Evolutionary conservation across 1,140 invertebrate genomes (phyloP).

Genomic region (Zaprionus camerounensis): DNA sequence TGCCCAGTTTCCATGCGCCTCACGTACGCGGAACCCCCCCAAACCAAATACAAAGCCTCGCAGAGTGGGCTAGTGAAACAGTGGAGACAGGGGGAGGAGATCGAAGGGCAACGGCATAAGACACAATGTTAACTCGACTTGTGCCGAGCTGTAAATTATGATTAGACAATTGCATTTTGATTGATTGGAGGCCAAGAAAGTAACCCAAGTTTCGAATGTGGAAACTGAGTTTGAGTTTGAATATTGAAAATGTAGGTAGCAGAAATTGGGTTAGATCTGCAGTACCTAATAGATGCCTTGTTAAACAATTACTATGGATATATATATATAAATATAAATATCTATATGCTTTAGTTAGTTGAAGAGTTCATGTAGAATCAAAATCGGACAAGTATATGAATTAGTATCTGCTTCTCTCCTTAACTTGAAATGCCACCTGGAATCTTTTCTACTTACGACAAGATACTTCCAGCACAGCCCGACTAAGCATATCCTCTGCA

Average conservation of each 20-base stretch:
- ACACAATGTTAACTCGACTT: slow-evolving; percentile 2
- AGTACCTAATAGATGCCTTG: too few species aligned
- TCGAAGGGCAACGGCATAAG: background rate
- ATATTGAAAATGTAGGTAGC: background rate
- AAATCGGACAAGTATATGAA: background rate
- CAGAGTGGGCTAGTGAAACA: background rate
- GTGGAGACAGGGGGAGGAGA: background rate
- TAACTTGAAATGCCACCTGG: too few species aligned
- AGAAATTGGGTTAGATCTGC: too few species aligned
- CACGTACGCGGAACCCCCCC: slow-evolving; percentile 56
- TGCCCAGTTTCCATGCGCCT: slow-evolving; percentile 63
- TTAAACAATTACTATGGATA: background rate
- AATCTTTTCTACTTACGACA: slow-evolving; percentile 64
- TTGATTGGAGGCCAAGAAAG: slow-evolving; percentile 2
- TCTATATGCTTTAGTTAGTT: background rate
- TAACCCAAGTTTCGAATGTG: background rate
- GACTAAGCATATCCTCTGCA: slow-evolving; percentile 75
- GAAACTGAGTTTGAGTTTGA: background rate
- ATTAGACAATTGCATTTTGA: slow-evolving; percentile 24
- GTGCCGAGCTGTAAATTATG: slow-evolving; percentile 26
- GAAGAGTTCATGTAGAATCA: background rate
- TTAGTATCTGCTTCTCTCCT: too few species aligned
- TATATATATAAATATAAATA: too few species aligned
- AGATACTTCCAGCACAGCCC: slow-evolving; percentile 76
- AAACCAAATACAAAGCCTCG: background rate